phyloP scores from a whole-genome alignment of 2,113 vertebrate genomes.

The Myiozetetes cayanensis region DNA sequence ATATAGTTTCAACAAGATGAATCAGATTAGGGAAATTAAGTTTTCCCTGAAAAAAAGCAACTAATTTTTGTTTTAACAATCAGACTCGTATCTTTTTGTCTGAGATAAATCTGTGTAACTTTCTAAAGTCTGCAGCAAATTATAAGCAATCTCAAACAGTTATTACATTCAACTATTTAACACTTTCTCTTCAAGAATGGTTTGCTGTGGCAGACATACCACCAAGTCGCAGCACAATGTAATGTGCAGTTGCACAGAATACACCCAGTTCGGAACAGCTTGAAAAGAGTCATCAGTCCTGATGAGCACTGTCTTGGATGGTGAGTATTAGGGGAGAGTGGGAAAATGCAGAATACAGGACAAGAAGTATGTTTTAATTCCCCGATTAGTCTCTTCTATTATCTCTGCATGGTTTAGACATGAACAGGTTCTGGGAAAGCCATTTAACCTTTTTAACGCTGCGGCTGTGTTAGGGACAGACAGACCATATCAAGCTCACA shows the following conservation, averaged over 20 bases:
- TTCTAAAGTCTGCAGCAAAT: not conserved
- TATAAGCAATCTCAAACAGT: not conserved
- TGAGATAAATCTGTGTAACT: not conserved
- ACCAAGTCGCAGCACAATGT: not conserved
- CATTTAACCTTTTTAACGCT: not conserved
- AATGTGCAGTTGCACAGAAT: not conserved
- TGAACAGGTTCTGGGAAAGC: not conserved
- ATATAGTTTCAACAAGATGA: not conserved
- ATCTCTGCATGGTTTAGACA: not conserved
- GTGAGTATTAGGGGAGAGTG: accelerated
- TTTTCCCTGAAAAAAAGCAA: not conserved
- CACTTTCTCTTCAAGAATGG: not conserved
- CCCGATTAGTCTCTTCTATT: not conserved
- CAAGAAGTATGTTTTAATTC: not conserved
- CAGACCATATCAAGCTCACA: not conserved
- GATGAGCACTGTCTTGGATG: not conserved
- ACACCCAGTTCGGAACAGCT: not conserved
- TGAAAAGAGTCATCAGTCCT: not conserved
- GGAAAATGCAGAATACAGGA: not conserved
- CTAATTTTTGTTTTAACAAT: not conserved
- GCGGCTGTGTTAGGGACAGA: not conserved
- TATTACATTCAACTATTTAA: not conserved
- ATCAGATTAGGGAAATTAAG: not conserved
- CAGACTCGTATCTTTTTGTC: not conserved
- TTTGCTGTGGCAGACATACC: not conserved